Conservation (phyloP, 1,140 invertebrate genomes). For the Metopolophium dirhodum region DNA sequence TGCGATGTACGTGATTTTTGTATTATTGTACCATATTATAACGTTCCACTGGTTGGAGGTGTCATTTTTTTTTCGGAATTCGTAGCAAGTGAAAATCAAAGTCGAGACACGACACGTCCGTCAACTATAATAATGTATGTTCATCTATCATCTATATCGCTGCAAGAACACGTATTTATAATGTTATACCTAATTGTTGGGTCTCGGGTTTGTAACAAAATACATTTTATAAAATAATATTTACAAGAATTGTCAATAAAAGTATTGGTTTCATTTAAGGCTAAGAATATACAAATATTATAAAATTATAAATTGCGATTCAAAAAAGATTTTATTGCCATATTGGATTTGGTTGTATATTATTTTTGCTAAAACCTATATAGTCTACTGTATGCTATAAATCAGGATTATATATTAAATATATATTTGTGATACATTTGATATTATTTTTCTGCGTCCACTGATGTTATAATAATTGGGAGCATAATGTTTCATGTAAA, state of each 20-base stretch:
- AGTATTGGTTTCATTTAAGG: no score
- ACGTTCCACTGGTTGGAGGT: background rate
- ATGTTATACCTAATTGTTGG: no score
- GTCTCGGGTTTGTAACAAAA: no score
- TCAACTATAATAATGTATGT: background rate
- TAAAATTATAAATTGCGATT: no score
- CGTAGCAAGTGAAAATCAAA: background rate
- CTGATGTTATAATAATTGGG: background rate
- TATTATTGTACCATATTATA: background rate
- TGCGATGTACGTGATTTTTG: background rate
- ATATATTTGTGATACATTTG: background rate
- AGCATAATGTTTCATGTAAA: background rate
- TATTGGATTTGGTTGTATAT: no score
- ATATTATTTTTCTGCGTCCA: background rate
- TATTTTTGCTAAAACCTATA: background rate
- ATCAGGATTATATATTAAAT: background rate
- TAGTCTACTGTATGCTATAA: background rate
- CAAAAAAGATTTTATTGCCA: no score
- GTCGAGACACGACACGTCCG: background rate
- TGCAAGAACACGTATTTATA: no score
- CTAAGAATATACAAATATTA: no score
- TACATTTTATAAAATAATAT: no score
- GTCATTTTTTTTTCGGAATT: background rate
- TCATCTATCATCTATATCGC: no score
- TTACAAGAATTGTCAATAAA: no score